Conservation (phyloP, 2,113 vertebrate species). For the Amia ocellicauda region DNA sequence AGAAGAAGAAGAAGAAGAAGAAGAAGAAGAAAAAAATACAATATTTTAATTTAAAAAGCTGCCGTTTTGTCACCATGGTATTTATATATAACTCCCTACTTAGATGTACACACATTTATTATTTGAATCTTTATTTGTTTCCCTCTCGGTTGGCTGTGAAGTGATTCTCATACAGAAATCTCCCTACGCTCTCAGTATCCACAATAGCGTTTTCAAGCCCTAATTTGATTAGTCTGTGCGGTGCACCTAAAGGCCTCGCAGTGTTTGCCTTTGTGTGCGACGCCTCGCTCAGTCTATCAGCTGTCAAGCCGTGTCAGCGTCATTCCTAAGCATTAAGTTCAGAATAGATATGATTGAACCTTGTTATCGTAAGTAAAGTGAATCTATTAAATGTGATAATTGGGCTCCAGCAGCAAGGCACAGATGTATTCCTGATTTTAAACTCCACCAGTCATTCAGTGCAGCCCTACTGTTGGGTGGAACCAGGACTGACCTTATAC, state of each 20-base stretch:
- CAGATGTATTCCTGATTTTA: background rate
- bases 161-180: conserved; percentile 72
- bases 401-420: conserved; percentile 45
- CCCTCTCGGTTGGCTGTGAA: too few species aligned
- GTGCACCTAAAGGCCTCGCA: background rate
- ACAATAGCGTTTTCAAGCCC: background rate
- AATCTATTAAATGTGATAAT: conserved; percentile 63
- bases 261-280: background rate
- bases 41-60: too few species aligned
- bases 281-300: background rate
- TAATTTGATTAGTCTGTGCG: background rate
- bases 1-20: too few species aligned
- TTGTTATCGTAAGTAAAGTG: conserved; percentile 57
- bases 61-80: too few species aligned
- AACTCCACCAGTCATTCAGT: background rate
- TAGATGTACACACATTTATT: too few species aligned
- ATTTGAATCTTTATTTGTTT: too few species aligned
- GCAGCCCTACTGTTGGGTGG: background rate
- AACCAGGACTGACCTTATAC: too few species aligned
- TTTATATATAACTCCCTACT: too few species aligned
- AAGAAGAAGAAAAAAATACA: too few species aligned
- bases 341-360: conserved; percentile 36
- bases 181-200: background rate
- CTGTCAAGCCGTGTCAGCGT: background rate
- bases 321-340: background rate